Evolutionary conservation across 2,113 vertebrate genomes (phyloP), one percentile per base, ranked within the genome.

Genomic region (Laticauda colubrina): DNA sequence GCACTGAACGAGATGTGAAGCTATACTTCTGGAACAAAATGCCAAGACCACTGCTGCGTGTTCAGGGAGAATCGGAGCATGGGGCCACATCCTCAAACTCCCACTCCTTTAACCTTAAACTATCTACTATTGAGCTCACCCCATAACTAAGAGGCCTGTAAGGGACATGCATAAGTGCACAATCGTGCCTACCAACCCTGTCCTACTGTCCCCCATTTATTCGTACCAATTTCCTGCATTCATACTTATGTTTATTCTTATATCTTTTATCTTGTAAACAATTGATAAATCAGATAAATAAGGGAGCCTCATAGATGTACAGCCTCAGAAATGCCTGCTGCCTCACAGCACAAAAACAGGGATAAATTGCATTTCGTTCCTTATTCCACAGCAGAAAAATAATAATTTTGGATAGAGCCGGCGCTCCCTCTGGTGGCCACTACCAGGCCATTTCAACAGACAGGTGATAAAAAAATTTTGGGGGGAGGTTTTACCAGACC

Each of bases 381-480:
- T 75, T 0, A 4, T 12, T 53, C 2, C 0, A 20, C 55, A 0
- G 61, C 88, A n/a, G 23, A 12, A 51, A 81, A 8, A 2, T 45
- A 0, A 0, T 0, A 0, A 43, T 48, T 48, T 95, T 95, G 0
- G 45, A 53, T 96, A 87, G 97, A 96, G 43, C 95, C 2, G 94
- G 94, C 64, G 97, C 96, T 94, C 97, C 97, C 97, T 97, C 97
- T 97, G 96, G 96, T 96, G 97, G 89, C 57, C 5, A 61, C 15
- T n/a, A 9, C 5, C 2, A 9, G 18, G 34, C 34, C 18, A 43
- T 81, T 81, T 39, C 34, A 39, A 7, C 75, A 81, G 34, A 43
- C 39, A 34, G 75, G 7, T 43, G 9, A 9, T 43, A 81, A 81
- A 81, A 39, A 39, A 45, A 45, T 5, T 43, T 10, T 1, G 18